Percentiles rank a stretch among this genome's conserved stretches.
Evolutionary conservation across 2,113 vertebrate genomes (phyloP).

Genomic region (Alaudala cheleensis): DNA sequence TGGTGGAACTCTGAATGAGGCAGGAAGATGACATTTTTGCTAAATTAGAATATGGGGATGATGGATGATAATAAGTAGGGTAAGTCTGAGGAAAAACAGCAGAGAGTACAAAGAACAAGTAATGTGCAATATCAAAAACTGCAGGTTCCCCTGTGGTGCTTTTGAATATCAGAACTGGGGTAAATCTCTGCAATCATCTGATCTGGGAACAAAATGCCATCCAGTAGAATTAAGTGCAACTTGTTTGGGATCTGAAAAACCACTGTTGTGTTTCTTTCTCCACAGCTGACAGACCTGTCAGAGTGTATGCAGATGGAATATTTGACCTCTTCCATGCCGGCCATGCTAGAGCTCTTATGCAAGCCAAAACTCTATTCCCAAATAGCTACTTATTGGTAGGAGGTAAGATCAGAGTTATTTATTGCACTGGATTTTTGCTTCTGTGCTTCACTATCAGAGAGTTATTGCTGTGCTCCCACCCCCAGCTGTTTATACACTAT

Average conservation of each 20-base stretch:
- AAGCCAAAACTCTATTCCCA: constrained; percentile 98
- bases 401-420: constrained; percentile 81
- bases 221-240: background rate
- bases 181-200: background rate
- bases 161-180: background rate
- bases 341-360: constrained; percentile 97
- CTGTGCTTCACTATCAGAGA: background rate
- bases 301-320: constrained; percentile 98
- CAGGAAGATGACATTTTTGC: constrained; percentile 50
- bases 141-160: background rate
- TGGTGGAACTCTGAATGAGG: constrained; percentile 16
- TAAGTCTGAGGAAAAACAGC: background rate
- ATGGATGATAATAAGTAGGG: constrained; percentile 34
- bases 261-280: constrained; percentile 56
- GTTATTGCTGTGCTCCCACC: background rate
- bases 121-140: background rate
- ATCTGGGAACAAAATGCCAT: background rate
- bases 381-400: constrained; percentile 98
- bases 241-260: constrained; percentile 14
- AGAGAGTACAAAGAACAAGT: background rate
- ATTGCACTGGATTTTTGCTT: background rate
- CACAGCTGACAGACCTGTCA: constrained; percentile 92
- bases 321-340: constrained; percentile 99
- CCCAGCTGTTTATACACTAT: constrained; percentile 4
- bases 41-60: constrained; percentile 31